phyloP scores from a whole-genome alignment of 2,888 invertebrate genomes.

The Xestoiulus laeticollis region DNA sequence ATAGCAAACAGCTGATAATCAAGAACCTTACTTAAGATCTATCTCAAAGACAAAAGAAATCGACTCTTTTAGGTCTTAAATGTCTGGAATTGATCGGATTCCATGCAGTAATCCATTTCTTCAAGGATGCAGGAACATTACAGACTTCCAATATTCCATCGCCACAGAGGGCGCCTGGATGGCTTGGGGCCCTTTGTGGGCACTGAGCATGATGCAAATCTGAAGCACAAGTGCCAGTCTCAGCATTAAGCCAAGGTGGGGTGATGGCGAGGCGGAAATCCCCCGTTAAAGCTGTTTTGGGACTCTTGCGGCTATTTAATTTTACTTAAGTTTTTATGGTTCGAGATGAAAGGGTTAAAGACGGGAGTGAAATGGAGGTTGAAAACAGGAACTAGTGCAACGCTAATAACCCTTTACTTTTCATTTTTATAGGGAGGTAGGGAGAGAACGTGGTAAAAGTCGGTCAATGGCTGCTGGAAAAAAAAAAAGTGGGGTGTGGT shows the following conservation, averaged over 20 bases:
- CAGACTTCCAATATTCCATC: neutral
- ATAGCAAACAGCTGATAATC: no score
- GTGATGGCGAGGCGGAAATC: neutral
- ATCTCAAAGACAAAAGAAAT: no score
- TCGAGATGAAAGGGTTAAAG: constrained; percentile 17
- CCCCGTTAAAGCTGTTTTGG: neutral
- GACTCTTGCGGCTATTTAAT: neutral
- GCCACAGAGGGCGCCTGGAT: no score
- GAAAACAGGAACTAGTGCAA: constrained; percentile 14
- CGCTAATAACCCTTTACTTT: constrained; percentile 37
- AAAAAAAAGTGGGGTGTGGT: constrained; percentile 32
- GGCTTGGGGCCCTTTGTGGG: no score
- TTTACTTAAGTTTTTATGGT: neutral
- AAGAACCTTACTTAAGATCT: no score
- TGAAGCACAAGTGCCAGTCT: neutral
- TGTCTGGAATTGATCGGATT: neutral
- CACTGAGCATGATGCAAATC: no score
- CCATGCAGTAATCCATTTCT: no score
- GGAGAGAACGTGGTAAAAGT: neutral
- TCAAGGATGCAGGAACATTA: neutral
- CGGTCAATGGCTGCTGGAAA: constrained; percentile 15
- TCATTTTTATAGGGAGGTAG: neutral
- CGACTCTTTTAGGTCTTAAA: no score
- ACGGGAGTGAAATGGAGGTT: constrained; percentile 14
- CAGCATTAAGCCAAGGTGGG: neutral